Conservation (phyloP, 2,797 vertebrate species). For the Heliangelus exortis region DNA sequence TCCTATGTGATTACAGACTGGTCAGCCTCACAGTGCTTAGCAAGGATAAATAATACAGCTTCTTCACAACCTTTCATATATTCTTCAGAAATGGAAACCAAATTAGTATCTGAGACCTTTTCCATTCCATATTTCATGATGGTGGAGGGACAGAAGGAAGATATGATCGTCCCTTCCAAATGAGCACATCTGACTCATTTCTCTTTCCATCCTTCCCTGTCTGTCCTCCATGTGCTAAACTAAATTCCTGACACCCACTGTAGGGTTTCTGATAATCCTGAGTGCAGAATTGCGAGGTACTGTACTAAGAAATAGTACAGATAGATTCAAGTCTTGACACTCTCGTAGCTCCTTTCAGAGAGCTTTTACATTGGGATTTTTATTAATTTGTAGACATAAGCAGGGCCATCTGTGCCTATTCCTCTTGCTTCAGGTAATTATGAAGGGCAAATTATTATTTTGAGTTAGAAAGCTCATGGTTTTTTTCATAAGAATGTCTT, state of each 20-base stretch:
- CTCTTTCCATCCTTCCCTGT: neutral
- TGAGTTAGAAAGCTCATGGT: neutral
- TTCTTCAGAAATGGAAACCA: constrained; percentile 7
- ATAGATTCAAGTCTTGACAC: neutral
- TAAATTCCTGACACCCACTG: neutral
- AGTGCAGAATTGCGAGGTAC: neutral
- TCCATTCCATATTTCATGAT: neutral
- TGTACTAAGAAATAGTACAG: neutral
- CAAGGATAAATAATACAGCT: constrained; percentile 16
- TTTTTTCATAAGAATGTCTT: neutral
- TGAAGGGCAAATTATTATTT: neutral
- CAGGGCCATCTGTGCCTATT: neutral
- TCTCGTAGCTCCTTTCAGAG: neutral
- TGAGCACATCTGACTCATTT: neutral
- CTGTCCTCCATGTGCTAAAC: neutral
- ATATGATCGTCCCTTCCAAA: neutral
- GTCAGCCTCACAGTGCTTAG: neutral
- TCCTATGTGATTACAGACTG: constrained; percentile 39
- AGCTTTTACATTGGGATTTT: neutral
- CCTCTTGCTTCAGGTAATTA: neutral
- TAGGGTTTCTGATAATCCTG: neutral
- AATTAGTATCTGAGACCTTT: neutral
- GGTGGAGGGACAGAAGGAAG: neutral
- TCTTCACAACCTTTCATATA: neutral
- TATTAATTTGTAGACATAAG: neutral